phyloP scores from a whole-genome alignment of 2,797 vertebrate species.

The Megalops cyprinoides region DNA sequence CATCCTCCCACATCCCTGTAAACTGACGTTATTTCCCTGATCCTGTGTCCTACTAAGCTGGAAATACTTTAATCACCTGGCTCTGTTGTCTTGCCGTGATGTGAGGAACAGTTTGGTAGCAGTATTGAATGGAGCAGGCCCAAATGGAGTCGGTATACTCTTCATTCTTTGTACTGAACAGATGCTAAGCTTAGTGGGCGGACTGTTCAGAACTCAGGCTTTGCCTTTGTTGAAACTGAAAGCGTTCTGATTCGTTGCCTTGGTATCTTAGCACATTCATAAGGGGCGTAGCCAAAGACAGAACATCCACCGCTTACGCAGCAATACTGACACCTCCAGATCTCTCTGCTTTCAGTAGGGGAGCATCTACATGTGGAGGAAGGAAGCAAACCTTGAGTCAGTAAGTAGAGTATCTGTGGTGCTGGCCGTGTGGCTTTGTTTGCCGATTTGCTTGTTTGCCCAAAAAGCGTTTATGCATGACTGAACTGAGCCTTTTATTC shows the following conservation, averaged over 20 bases:
- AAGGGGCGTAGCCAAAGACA: not conserved
- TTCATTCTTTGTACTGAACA: too few species aligned
- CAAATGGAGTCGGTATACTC: too few species aligned
- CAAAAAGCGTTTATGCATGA: constrained; percentile 27
- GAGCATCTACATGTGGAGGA: too few species aligned
- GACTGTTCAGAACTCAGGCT: too few species aligned
- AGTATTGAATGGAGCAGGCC: not conserved
- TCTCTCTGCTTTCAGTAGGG: too few species aligned
- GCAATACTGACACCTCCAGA: too few species aligned
- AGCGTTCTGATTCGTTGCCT: not conserved
- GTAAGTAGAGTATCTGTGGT: not conserved
- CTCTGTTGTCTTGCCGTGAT: not conserved
- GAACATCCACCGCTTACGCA: not conserved
- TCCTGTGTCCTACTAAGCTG: not conserved
- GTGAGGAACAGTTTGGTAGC: not conserved
- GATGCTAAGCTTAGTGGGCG: too few species aligned
- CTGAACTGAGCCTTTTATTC: constrained; percentile 22
- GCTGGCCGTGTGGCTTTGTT: not conserved
- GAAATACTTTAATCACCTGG: not conserved
- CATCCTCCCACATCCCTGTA: not conserved
- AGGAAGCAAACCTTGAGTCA: not conserved
- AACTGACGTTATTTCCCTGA: not conserved
- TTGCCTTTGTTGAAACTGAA: not conserved
- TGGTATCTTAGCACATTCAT: not conserved
- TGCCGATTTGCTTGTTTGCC: constrained; percentile 42